These are phyloP conservation scores for Pollachius pollachius DNA, from an alignment of 2,113 vertebrate genomes.

Conservation along the genomic window DNA sequence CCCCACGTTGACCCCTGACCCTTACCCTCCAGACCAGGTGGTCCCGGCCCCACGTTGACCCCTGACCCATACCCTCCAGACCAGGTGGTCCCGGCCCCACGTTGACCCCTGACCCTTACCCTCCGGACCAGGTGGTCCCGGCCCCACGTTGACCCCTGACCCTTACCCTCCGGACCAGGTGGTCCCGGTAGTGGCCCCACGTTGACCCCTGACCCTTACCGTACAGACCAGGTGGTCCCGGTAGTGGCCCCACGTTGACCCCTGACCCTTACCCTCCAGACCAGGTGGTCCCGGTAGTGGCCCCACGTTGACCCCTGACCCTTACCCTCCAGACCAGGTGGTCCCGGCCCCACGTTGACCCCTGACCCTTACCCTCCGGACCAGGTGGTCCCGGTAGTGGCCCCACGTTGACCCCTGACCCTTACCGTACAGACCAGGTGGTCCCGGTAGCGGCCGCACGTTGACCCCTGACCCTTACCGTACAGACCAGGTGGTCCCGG, in stretches of 20 bases:
- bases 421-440: slow-evolving; percentile 83
- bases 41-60: slow-evolving; percentile 87
- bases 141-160: too few species aligned
- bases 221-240: slow-evolving; percentile 81
- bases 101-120: slow-evolving; percentile 65
- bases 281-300: slow-evolving; percentile 83
- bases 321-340: slow-evolving; percentile 83
- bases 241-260: slow-evolving; percentile 87
- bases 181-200: slow-evolving; percentile 92
- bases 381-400: slow-evolving; percentile 83
- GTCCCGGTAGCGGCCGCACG: slow-evolving; percentile 83
- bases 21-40: slow-evolving; percentile 83
- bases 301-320: slow-evolving; percentile 78
- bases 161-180: slow-evolving; percentile 83
- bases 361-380: slow-evolving; percentile 77
- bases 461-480: too few species aligned
- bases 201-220: slow-evolving; percentile 71
- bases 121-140: slow-evolving; percentile 81
- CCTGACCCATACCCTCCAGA: slow-evolving; percentile 77
- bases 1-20: too few species aligned
- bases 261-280: slow-evolving; percentile 77
- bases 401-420: slow-evolving; percentile 78
- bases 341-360: slow-evolving; percentile 87
- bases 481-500: too few species aligned
- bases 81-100: slow-evolving; percentile 91